These are phyloP conservation scores for Polyploca ridens DNA, from an alignment of 2,888 invertebrate species.

Conservation along the genomic window DNA sequence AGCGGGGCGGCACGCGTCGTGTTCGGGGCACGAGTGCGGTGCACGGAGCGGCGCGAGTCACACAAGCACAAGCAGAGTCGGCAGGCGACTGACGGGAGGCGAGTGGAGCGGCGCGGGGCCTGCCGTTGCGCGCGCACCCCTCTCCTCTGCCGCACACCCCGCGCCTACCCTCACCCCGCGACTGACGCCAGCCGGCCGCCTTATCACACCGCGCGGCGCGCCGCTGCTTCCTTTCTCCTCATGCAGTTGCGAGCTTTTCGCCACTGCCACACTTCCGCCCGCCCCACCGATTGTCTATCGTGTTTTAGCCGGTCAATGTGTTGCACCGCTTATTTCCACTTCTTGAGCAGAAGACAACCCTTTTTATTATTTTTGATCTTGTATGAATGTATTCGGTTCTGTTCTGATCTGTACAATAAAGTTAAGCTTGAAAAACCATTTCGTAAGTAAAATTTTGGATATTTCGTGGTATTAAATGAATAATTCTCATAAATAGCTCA, in stretches of 20 bases:
- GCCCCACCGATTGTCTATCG: slow-evolving; percentile 69
- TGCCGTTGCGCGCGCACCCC: slow-evolving; percentile 78
- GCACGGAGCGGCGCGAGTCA: slow-evolving; percentile 84
- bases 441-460: too few species aligned
- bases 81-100: slow-evolving; percentile 85
- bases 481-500: too few species aligned
- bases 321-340: slow-evolving; percentile 61
- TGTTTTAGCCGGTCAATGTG: slow-evolving; percentile 73
- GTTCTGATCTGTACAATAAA: slow-evolving; percentile 19
- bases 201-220: slow-evolving; percentile 80
- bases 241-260: slow-evolving; percentile 83
- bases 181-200: slow-evolving; percentile 78
- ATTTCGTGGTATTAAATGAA: too few species aligned
- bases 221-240: slow-evolving; percentile 83
- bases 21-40: slow-evolving; percentile 83
- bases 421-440: not conserved
- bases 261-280: slow-evolving; percentile 82
- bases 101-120: slow-evolving; percentile 75
- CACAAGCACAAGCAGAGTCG: slow-evolving; percentile 85
- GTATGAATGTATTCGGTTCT: slow-evolving; percentile 24
- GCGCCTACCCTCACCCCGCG: slow-evolving; percentile 31
- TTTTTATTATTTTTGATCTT: slow-evolving; percentile 36
- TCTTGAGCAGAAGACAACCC: slow-evolving; percentile 45
- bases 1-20: slow-evolving; percentile 83
- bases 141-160: slow-evolving; percentile 47